Evolutionary conservation across 2,888 invertebrate species (phyloP), one percentile per base, ranked within the genome.

Genomic region (Lysandra bellargus): DNA sequence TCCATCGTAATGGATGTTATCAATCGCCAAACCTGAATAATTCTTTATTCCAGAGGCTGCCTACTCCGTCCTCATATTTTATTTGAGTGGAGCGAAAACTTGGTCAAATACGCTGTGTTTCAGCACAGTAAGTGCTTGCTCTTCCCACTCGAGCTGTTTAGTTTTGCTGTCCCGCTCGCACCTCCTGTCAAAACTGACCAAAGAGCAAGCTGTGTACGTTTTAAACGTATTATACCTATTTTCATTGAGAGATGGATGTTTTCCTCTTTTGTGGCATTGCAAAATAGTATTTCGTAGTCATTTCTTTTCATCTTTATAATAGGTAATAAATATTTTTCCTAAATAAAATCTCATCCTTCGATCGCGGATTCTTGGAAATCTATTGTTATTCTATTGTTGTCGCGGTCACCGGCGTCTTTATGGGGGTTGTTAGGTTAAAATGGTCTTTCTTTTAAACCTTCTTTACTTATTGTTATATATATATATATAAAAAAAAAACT

Each of bases 81-180:
- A 91, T 90, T 92, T 88, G 87, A 89, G 86, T 86, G 81, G 85
- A 89, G 89, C 90, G 90, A 90, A 91, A 89, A 90, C 87, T 91
- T 92, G 90, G 88, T 90, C 90, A 90, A 90, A 90, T 88, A 87
- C 84, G 83, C 85, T 83, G 83, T 85, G 85, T 85, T 85, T 83
- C 84, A 87, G 89, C 88, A 75, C 88, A 85, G 88, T 89, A 89
- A 84, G 83, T 83, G 80, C 83, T 81, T 78, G 84, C 86, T 83
- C 88, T 85, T 81, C 85, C 81, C 82, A 60, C 81, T 76, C 73
- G 80, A 81, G 80, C 14, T 53, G 83, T 79, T 78, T 78, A 30
- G 53, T 84, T 86, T 79, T 81, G 80, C 83, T 80, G 57, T 92
- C 90, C 81, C 85, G 69, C 81, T 91, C 87, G 83, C 80, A 82